phyloP scores from a whole-genome alignment of 2,888 invertebrate genomes.

The Eupithecia vulgata region DNA sequence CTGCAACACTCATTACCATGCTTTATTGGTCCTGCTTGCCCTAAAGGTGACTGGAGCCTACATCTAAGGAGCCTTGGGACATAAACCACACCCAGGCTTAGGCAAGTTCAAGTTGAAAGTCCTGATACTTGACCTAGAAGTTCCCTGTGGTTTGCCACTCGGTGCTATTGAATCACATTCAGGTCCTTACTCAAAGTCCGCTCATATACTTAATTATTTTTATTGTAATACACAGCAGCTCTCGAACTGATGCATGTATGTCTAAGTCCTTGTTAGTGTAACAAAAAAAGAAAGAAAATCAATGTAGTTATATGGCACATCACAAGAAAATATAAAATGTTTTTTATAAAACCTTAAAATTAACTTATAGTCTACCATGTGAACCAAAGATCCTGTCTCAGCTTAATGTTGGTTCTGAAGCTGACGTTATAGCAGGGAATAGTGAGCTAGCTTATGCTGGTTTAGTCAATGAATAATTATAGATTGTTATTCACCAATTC shows the following conservation, averaged over 20 bases:
- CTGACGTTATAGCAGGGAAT: background rate
- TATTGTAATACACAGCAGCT: background rate
- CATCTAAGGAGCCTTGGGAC: slow-evolving; percentile 17
- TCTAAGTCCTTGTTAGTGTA: background rate
- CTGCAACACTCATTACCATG: slow-evolving; percentile 23
- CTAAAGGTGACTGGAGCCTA: slow-evolving; percentile 11
- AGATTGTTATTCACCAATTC: background rate
- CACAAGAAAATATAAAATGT: background rate
- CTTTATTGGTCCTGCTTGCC: slow-evolving; percentile 14
- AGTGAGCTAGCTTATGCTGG: background rate
- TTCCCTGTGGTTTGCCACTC: slow-evolving; percentile 14
- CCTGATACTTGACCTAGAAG: slow-evolving; percentile 1
- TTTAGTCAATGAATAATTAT: background rate
- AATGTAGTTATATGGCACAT: background rate
- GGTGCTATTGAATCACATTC: background rate
- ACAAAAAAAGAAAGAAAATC: background rate
- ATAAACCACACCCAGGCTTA: slow-evolving; percentile 27
- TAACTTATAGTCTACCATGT: background rate
- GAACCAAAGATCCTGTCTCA: background rate
- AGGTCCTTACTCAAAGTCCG: background rate
- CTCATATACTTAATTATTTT: background rate
- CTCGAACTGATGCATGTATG: background rate
- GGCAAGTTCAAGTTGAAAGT: slow-evolving; percentile 26
- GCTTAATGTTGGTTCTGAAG: background rate
- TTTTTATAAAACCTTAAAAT: no score